Evolutionary conservation across 1,140 invertebrate species (phyloP), one percentile per base, ranked within the genome.

Genomic region (Micrasema longulum): DNA sequence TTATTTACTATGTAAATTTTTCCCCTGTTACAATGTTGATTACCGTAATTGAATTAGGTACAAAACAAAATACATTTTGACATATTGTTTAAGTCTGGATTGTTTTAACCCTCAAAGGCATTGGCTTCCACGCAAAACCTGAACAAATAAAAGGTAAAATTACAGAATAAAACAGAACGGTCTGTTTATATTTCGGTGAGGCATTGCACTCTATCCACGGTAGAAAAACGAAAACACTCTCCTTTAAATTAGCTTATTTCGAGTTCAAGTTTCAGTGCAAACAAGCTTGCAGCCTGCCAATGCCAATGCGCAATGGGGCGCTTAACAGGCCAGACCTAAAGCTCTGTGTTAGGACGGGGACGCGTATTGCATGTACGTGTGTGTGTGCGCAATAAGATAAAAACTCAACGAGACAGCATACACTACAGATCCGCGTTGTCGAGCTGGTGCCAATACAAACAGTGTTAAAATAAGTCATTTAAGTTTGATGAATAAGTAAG

Each of bases 181-280:
- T 20, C 16, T 53, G 50, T 35, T 53, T 53, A 41, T n/a, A 41
- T 41, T 60, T 60, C 36, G 36, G 16, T 16, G 9, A 60, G 55
- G 3, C 36, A 38, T 60, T 60, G 55, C 36, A 60, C 36, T 60
- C 35, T 16, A 1, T 22, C 16, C 35, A 1, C 16, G 16, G 55
- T 55, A 62, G 16, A 57, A 57, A 57, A 26, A 16, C 31, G 26
- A 63, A 64, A 64, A 47, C 62, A 64, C 62, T 64, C 22, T 20
- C 62, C 31, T 64, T 64, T 64, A 64, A 64, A 64, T 64, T 64
- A 64, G 45, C 45, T 64, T 47, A 64, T 35, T 48, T 26, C 14
- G 62, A 60, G 55, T 60, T 60, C 55, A 60, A 41, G 36, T 60
- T 60, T 60, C 55, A 60, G 36, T 60, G 36, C 55, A 60, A 60